phyloP scores from a whole-genome alignment of 1,140 invertebrate species.

The Lasioglossum albipes region DNA sequence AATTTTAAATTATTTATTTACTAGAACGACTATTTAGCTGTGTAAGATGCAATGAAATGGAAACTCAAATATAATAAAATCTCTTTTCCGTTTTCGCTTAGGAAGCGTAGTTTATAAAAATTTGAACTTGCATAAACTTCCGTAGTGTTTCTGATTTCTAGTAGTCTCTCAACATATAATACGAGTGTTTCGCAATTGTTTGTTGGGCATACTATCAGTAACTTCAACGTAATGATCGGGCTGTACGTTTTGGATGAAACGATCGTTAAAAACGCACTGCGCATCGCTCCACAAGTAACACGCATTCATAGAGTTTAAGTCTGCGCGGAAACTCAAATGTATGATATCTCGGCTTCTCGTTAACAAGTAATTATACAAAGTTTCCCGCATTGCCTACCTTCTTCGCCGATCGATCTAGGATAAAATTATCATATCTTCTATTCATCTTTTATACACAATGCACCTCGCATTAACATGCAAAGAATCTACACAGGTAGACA shows the following conservation, averaged over 20 bases:
- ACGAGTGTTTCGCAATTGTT: not conserved
- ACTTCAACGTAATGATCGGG: not conserved
- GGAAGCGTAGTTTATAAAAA: too few relatives aligned
- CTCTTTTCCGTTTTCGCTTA: too few relatives aligned
- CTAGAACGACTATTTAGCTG: too few relatives aligned
- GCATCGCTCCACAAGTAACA: conserved; percentile 31
- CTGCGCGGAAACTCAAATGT: conserved; percentile 46
- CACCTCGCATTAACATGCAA: conserved; percentile 22
- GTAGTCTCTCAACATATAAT: not conserved
- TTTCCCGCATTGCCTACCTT: conserved; percentile 3
- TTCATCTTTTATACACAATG: conserved; percentile 44
- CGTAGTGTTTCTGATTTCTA: too few relatives aligned
- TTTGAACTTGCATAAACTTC: too few relatives aligned
- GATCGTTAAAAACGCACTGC: conserved; percentile 70
- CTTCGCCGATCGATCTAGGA: conserved; percentile 19
- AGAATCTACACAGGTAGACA: conserved; percentile 21
- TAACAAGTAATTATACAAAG: conserved; percentile 57
- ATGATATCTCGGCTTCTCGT: not conserved
- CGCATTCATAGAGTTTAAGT: conserved; percentile 31
- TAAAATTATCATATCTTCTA: conserved; percentile 35
- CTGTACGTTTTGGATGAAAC: conserved; percentile 48
- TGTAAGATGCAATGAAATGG: too few relatives aligned
- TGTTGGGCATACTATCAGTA: not conserved
- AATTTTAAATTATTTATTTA: too few relatives aligned
- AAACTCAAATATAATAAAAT: too few relatives aligned